A percentile compares a stretch with the other conserved stretches of the same genome.
Evolutionary conservation across 2,797 vertebrate genomes (phyloP).

Genomic region (Anabas testudineus): DNA sequence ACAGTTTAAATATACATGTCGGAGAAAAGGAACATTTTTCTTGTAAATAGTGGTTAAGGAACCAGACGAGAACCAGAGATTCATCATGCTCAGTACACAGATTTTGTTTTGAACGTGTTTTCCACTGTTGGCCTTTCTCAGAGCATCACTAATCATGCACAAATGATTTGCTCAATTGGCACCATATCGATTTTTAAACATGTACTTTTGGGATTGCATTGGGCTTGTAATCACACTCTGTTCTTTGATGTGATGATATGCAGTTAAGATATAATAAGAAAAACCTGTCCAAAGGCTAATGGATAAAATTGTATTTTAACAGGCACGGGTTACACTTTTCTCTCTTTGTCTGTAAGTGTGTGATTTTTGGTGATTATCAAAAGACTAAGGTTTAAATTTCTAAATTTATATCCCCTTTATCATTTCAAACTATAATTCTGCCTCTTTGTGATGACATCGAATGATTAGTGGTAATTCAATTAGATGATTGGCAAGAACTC

Average conservation of each 20-base stretch:
- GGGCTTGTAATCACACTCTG: slow-evolving; percentile 46
- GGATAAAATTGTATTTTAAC: slow-evolving; percentile 38
- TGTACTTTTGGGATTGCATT: slow-evolving; percentile 24
- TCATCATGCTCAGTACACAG: slow-evolving; percentile 33
- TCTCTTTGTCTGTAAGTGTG: slow-evolving; percentile 7
- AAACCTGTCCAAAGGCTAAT: slow-evolving; percentile 17
- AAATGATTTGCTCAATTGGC: slow-evolving; percentile 59
- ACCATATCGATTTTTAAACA: slow-evolving; percentile 66
- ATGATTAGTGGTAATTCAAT: slow-evolving; percentile 54
- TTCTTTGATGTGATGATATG: slow-evolving; percentile 55
- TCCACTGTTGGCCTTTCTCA: slow-evolving; percentile 68
- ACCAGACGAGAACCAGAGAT: too few species aligned
- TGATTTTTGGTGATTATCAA: slow-evolving; percentile 28
- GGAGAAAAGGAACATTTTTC: slow-evolving; percentile 55
- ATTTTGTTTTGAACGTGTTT: slow-evolving; percentile 62
- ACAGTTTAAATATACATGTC: slow-evolving; percentile 61
- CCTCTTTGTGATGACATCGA: slow-evolving; percentile 25
- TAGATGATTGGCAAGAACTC: slow-evolving; percentile 46
- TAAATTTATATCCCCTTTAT: slow-evolving; percentile 30
- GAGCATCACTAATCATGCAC: slow-evolving; percentile 64
- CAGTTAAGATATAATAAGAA: slow-evolving; percentile 7
- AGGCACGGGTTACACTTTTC: slow-evolving; percentile 21
- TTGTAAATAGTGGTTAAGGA: slow-evolving; percentile 67
- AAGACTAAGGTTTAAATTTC: slow-evolving; percentile 29
- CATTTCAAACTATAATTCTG: slow-evolving; percentile 44